phyloP scores from a whole-genome alignment of 2,888 invertebrate genomes.

The Pandemis heparana region DNA sequence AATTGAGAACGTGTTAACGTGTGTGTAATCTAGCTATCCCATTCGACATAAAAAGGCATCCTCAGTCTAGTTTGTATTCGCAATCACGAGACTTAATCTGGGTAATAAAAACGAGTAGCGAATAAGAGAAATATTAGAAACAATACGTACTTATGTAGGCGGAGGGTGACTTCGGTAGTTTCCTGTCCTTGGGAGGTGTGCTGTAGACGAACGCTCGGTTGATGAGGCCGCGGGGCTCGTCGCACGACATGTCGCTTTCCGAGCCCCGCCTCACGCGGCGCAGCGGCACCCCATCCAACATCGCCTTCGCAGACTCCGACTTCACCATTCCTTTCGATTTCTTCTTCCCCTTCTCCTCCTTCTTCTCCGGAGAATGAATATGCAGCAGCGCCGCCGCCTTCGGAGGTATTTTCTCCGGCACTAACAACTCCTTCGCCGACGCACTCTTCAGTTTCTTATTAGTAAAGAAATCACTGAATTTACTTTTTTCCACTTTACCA shows the following conservation, averaged over 20 bases:
- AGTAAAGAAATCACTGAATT: slow-evolving; percentile 80
- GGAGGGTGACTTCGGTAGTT: slow-evolving; percentile 74
- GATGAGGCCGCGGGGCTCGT: slow-evolving; percentile 71
- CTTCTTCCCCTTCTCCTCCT: slow-evolving; percentile 66
- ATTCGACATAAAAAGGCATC: slow-evolving; percentile 13
- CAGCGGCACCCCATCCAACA: slow-evolving; percentile 64
- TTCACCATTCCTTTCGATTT: slow-evolving; percentile 74
- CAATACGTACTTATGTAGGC: slow-evolving; percentile 79
- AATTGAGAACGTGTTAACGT: slow-evolving; percentile 2
- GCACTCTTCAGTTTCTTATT: slow-evolving; percentile 79
- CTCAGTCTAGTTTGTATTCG: slow-evolving; percentile 27
- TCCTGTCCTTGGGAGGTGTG: slow-evolving; percentile 82
- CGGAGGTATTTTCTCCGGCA: slow-evolving; percentile 85
- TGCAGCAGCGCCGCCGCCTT: slow-evolving; percentile 87
- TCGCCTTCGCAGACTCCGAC: slow-evolving; percentile 74
- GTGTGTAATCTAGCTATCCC: not conserved
- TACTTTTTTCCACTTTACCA: slow-evolving; percentile 75
- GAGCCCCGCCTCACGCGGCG: slow-evolving; percentile 75
- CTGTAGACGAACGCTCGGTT: slow-evolving; percentile 82
- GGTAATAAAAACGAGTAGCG: slow-evolving; percentile 15
- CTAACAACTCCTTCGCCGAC: slow-evolving; percentile 74
- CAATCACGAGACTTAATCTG: slow-evolving; percentile 32
- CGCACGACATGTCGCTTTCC: slow-evolving; percentile 74
- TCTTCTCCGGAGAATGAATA: slow-evolving; percentile 78
- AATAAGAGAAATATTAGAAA: slow-evolving; percentile 43